These are phyloP conservation scores for Leptodirus hochenwartii DNA, from an alignment of 2,888 invertebrate species.

Conservation along the genomic window DNA sequence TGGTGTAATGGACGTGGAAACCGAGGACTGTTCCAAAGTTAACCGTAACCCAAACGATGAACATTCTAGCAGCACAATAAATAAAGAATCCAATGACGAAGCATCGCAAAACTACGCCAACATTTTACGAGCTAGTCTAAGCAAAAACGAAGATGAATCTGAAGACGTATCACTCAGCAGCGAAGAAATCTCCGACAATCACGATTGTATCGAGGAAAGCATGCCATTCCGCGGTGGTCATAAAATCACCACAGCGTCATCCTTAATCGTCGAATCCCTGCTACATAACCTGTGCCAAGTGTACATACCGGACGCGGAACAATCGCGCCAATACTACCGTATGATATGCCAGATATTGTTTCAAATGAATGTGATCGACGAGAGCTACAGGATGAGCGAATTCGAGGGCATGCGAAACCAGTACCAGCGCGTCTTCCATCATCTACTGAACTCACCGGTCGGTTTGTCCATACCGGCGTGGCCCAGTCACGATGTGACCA, in stretches of 20 bases:
- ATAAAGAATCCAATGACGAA: too few species aligned
- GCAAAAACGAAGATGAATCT: too few species aligned
- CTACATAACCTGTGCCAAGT: slow-evolving; percentile 48
- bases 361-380: slow-evolving; percentile 49
- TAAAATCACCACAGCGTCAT: slow-evolving; percentile 37
- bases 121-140: too few species aligned
- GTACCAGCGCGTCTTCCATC: slow-evolving; percentile 46
- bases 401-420: slow-evolving; percentile 50
- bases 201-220: too few species aligned
- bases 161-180: too few species aligned
- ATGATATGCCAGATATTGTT: slow-evolving; percentile 48
- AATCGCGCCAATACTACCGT: slow-evolving; percentile 40
- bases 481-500: slow-evolving; percentile 32
- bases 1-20: too few species aligned
- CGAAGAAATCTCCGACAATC: too few species aligned
- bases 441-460: slow-evolving; percentile 34
- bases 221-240: too few species aligned
- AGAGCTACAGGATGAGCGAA: slow-evolving; percentile 48
- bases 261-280: slow-evolving; percentile 49
- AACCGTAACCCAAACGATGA: too few species aligned
- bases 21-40: too few species aligned
- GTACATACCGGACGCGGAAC: slow-evolving; percentile 37
- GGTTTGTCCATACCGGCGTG: slow-evolving; percentile 28
- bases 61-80: too few species aligned
- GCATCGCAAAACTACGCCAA: too few species aligned